Base-by-base conservation (phyloP, 2,888 invertebrate species). In the Lapara coniferarum region DNA sequence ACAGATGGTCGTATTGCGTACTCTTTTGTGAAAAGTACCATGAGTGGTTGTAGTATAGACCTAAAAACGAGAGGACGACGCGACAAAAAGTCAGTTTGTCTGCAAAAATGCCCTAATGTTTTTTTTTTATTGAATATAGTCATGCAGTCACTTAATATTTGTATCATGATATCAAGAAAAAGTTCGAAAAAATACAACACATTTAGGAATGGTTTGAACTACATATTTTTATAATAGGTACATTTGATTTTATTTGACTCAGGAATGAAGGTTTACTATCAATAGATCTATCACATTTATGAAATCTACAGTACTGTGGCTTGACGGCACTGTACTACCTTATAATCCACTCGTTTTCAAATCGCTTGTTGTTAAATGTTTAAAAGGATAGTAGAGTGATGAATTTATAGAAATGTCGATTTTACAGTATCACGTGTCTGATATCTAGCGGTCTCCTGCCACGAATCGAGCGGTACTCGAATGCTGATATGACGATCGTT, bases 51-150 rank as follows among this genome's bases (percentile, higher is more conserved):
- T 68, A 68, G 71, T 71, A 71, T 73, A 73, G 74, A 76, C 71
- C 72, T 76, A 77, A 76, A 81, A 80, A 83, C 80, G 77, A 81
- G 82, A 77, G 78, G 75, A 78, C 76, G 77, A 74, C 74, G 73
- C 73, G 49, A 63, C 16, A 63, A 12, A 63, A 49, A 63, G 46
- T 49, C 37, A 46, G 46, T 19, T 13, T 63, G 46, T 19, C 12
- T 46, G 10, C 16, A 46, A 12, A 25, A 16, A 44, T 19, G 16
- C 19, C 49, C 19, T 16, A 46, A 57, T 19, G 2, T 37, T 25
- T 10, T 12, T 13, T 57, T 56, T 13, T 63, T 49, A 46, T 46
- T 66, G 69, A 14, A 59, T 63, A 59, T 63, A 44, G 25, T 68
- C 70, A 70, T 67, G 67, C 71, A 69, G 71, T 73, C 71, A 71